Evolutionary conservation across 2,113 vertebrate genomes (phyloP).

Genomic region (Nothocercus nigrocapillus): DNA sequence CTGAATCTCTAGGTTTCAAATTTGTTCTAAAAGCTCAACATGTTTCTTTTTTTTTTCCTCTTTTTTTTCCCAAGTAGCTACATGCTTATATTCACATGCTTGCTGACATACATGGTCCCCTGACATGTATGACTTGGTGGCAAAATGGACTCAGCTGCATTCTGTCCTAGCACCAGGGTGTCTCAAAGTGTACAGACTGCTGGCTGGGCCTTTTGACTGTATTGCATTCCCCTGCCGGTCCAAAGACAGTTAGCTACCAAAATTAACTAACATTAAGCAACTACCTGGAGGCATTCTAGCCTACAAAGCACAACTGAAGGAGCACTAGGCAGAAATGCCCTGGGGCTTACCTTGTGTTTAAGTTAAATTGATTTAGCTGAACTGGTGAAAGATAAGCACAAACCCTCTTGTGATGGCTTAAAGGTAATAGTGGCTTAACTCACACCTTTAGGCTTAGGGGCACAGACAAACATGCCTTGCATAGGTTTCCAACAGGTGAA

Average conservation of each 20-base stretch:
- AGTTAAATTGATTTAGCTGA: constrained; percentile 16
- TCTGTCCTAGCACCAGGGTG: neutral
- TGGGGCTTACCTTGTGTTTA: neutral
- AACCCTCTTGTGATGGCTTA: neutral
- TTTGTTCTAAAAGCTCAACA: neutral
- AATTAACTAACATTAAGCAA: constrained; percentile 50
- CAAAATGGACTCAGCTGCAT: neutral
- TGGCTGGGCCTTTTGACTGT: neutral
- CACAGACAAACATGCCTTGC: neutral
- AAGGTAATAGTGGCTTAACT: neutral
- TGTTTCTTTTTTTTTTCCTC: neutral
- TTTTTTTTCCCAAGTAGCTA: neutral
- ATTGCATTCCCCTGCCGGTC: neutral
- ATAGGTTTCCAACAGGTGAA: neutral
- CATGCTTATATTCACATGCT: neutral
- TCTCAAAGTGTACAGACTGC: neutral
- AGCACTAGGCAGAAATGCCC: constrained; percentile 15
- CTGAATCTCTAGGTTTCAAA: neutral
- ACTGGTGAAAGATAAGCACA: constrained; percentile 7
- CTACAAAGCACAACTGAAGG: constrained; percentile 26
- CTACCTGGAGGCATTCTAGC: neutral
- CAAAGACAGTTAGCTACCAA: neutral
- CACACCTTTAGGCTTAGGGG: neutral
- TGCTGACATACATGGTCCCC: neutral
- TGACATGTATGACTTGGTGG: neutral